These are phyloP conservation scores for Neoitamus cyanurus DNA, from an alignment of 2,888 invertebrate genomes.

Conservation along the genomic window DNA sequence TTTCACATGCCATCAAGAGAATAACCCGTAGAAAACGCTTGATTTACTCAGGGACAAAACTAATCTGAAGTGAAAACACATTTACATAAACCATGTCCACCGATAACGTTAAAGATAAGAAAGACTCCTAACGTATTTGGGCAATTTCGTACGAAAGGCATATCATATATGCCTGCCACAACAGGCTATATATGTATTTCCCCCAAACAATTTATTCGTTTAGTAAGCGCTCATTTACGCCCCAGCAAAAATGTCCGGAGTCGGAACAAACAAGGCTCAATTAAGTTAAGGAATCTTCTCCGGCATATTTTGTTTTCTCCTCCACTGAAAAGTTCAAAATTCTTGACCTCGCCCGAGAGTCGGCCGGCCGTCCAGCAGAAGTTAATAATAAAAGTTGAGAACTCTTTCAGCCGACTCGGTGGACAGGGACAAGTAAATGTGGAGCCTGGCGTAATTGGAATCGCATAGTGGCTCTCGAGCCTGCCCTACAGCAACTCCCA, in stretches of 20 bases:
- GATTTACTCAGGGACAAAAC: too few relatives aligned
- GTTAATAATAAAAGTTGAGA: neutral
- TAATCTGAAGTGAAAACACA: too few relatives aligned
- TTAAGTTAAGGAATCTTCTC: slow-evolving; percentile 21
- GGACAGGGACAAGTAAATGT: neutral
- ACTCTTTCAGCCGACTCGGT: neutral
- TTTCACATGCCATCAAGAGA: too few relatives aligned
- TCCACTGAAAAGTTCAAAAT: slow-evolving; percentile 12
- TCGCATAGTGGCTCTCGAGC: neutral
- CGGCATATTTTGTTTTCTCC: neutral
- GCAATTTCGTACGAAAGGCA: neutral
- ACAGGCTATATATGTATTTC: neutral
- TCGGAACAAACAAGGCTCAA: slow-evolving; percentile 15
- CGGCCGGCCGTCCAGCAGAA: neutral
- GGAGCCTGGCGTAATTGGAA: neutral
- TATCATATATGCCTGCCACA: too few relatives aligned
- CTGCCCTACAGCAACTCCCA: neutral
- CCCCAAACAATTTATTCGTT: neutral
- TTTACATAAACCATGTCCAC: too few relatives aligned
- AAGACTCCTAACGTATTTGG: too few relatives aligned
- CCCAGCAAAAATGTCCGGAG: neutral
- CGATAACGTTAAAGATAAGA: too few relatives aligned
- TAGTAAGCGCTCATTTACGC: neutral
- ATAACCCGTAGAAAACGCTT: too few relatives aligned
- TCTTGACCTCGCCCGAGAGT: slow-evolving; percentile 26